Base-by-base conservation (phyloP, 2,888 invertebrate genomes). In the Parnassius mnemosyne region DNA sequence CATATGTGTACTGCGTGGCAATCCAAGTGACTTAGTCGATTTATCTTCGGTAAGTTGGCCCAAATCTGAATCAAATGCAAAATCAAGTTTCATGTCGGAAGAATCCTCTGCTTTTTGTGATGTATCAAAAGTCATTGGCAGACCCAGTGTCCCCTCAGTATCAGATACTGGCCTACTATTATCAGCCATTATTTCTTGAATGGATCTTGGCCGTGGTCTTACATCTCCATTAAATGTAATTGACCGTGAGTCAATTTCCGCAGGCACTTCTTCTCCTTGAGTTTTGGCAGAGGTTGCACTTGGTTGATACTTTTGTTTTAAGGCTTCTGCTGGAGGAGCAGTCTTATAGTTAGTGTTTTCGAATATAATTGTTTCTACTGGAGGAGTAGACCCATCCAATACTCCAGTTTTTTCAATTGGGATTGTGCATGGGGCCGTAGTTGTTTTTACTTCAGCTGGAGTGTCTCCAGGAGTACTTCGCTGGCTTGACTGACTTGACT, bases 321-420 rank as follows among this genome's bases (percentile, higher is more conserved):
- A 92, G 43, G 92, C 93, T 64, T 93, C 92, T 61, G 94, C 94
- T 16, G 95, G 94, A 16, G 95, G 94, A 62, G 94, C 94, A 68
- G 95, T 94, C 80, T 97, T 97, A 80, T 95, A 97, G 82, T 97
- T 97, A 1, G 97, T 97, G 80, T 97, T 97, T 79, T 97, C 97
- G 79, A 97, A 97, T 68, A 97, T 97, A 59, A 97, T 95, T 0
- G 97, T 97, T 78, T 96, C 96, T 20, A 97, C 96, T 2, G 96
- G 96, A 0, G 96, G 94, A 7, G 95, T 95, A 3, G 95, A 93
- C 41, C 96, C 95, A 76, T 97, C 95, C 43, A 96, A 83, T 1
- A 94, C 93, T 42, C 93, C 92, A 60, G 86, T 71, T 75, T 94
- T 94, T 69, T 93, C 93, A 58, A 83, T 64, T 63, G 80, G 78